Evolutionary conservation across 2,888 invertebrate species (phyloP).

Genomic region (Ashinkailepas kermadecensis): DNA sequence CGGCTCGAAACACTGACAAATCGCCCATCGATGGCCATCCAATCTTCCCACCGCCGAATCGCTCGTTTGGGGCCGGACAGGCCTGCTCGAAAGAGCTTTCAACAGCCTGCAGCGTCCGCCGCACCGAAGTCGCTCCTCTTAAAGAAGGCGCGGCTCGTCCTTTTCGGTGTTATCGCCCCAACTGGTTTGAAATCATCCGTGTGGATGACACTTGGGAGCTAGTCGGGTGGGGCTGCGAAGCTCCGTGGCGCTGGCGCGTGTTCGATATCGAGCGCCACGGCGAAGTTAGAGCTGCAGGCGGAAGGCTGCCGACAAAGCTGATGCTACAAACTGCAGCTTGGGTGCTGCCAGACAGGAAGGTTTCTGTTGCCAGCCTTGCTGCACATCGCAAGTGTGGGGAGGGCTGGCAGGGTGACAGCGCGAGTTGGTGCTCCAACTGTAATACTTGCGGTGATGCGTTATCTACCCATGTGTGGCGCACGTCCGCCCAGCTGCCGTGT

Average conservation of each 20-base stretch:
- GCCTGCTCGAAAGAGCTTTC: not conserved
- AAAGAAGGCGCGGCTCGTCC: not conserved
- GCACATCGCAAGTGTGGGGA: too few species aligned
- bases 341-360: too few species aligned
- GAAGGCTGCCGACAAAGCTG: too few species aligned
- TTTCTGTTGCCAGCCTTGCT: too few species aligned
- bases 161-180: not conserved
- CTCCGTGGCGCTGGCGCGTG: not conserved
- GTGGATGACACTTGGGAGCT: not conserved
- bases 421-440: too few species aligned
- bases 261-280: too few species aligned
- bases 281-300: too few species aligned
- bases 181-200: not conserved
- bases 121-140: not conserved
- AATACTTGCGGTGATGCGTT: too few species aligned
- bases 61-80: not conserved
- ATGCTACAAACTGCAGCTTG: too few species aligned
- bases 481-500: too few species aligned
- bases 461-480: too few species aligned
- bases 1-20: not conserved
- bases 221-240: not conserved
- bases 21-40: not conserved
- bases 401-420: too few species aligned
- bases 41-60: not conserved
- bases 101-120: not conserved